Conservation (phyloP, 2,113 vertebrate genomes). For the Toxotes chatareus region DNA sequence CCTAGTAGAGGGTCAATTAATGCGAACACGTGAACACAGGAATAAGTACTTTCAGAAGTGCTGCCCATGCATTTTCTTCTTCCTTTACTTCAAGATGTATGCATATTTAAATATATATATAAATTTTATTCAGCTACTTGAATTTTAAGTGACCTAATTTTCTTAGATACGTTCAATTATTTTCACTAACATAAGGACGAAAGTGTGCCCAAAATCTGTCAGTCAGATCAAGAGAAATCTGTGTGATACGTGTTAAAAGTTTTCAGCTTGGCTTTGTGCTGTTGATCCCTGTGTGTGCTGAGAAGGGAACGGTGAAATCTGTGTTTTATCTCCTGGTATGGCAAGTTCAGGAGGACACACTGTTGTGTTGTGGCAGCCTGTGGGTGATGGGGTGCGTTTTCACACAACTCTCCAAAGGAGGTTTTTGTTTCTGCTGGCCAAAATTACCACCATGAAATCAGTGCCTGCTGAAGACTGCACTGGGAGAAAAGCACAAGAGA, state of each 20-base stretch:
- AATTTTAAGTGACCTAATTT: constrained; percentile 6
- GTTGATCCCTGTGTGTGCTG: constrained; percentile 30
- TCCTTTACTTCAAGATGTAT: background rate
- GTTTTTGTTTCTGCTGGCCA: constrained; percentile 72
- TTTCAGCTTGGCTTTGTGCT: constrained; percentile 53
- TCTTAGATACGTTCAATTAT: background rate
- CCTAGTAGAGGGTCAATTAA: background rate
- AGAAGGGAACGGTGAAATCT: constrained; percentile 62
- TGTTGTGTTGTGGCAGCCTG: constrained; percentile 73
- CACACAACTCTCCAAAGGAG: constrained; percentile 74
- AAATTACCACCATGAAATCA: constrained; percentile 83
- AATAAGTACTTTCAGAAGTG: background rate
- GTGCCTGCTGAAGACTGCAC: constrained; percentile 68
- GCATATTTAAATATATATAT: background rate
- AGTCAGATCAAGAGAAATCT: constrained; percentile 39
- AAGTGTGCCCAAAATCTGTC: constrained; percentile 30
- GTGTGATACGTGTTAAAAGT: constrained; percentile 34
- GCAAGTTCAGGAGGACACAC: constrained; percentile 74
- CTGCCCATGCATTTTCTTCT: background rate
- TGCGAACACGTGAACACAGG: background rate
- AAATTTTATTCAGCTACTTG: constrained; percentile 1
- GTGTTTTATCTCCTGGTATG: constrained; percentile 63
- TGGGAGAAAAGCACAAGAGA: constrained; percentile 59
- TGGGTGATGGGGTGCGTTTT: constrained; percentile 75
- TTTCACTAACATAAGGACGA: background rate